Conservation (phyloP, 2,797 vertebrate genomes). For the Kryptolebias ocellatus region DNA sequence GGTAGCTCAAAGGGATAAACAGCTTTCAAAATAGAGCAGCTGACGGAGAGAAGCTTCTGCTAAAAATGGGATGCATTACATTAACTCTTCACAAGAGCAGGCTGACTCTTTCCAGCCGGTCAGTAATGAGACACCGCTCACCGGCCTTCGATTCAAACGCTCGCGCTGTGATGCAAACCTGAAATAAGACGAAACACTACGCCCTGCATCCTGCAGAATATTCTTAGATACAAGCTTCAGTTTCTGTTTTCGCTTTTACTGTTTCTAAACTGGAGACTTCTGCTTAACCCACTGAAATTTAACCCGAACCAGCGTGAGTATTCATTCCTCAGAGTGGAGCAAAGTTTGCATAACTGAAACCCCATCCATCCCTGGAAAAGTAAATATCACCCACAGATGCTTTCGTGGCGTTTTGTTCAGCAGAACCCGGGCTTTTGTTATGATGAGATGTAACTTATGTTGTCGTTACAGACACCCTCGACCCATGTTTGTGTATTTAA, state of each 20-base stretch:
- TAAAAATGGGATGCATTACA: conserved; percentile 58
- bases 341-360: conserved; percentile 20
- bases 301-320: background rate
- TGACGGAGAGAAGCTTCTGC: conserved; percentile 17
- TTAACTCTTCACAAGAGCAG: conserved; percentile 31
- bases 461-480: background rate
- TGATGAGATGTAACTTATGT: conserved; percentile 21
- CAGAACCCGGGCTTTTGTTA: conserved; percentile 30
- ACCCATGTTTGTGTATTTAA: background rate
- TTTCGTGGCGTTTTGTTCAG: conserved; percentile 31
- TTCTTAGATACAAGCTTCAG: background rate
- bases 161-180: conserved; percentile 12
- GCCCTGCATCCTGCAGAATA: background rate
- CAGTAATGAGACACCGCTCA: conserved; percentile 30
- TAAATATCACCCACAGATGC: conserved; percentile 30
- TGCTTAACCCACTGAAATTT: background rate
- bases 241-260: background rate
- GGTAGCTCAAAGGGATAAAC: conserved; percentile 1
- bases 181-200: background rate
- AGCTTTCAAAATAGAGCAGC: conserved; percentile 9
- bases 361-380: conserved; percentile 24
- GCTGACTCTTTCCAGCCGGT: conserved; percentile 33
- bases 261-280: background rate
- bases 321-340: conserved; percentile 15
- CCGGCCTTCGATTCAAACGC: conserved; percentile 17